phyloP scores from a whole-genome alignment of 2,113 vertebrate genomes.

The Lamprologus lemairii region DNA sequence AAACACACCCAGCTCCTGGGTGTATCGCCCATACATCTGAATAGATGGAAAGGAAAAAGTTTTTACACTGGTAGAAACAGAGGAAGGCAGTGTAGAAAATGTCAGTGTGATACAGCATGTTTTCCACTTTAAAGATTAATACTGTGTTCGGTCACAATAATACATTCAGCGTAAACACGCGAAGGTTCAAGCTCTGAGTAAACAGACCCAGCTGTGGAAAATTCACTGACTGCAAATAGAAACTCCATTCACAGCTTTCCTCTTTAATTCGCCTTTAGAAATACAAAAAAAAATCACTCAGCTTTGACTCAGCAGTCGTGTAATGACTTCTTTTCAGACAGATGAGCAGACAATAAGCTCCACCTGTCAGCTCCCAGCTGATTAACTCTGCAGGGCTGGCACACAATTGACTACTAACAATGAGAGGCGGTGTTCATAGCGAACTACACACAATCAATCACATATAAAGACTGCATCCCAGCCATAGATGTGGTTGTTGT shows the following conservation, averaged over 20 bases:
- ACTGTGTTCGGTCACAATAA: neutral
- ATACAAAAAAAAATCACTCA: neutral
- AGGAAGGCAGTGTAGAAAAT: neutral
- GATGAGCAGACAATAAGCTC: conserved; percentile 38
- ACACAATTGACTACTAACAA: conserved; percentile 43
- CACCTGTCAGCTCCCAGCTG: conserved; percentile 44
- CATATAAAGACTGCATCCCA: conserved; percentile 18
- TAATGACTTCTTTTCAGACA: conserved; percentile 24
- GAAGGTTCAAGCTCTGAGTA: neutral
- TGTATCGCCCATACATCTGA: conserved; percentile 97
- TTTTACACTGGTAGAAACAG: neutral
- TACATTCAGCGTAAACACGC: neutral
- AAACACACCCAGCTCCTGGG: conserved; percentile 90
- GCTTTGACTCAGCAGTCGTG: neutral
- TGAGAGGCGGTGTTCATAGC: conserved; percentile 3
- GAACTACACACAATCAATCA: neutral
- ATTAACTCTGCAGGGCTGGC: conserved; percentile 53
- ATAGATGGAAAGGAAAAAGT: neutral
- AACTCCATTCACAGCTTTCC: neutral
- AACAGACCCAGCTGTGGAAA: neutral
- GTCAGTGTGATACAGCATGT: neutral
- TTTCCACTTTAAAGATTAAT: neutral
- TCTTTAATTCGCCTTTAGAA: neutral
- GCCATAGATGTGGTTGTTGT: neutral
- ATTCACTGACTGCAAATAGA: neutral